Evolutionary conservation across 1,140 invertebrate genomes (phyloP), one percentile per base, ranked within the genome.

Genomic region (Lepidotrigona ventralis): DNA sequence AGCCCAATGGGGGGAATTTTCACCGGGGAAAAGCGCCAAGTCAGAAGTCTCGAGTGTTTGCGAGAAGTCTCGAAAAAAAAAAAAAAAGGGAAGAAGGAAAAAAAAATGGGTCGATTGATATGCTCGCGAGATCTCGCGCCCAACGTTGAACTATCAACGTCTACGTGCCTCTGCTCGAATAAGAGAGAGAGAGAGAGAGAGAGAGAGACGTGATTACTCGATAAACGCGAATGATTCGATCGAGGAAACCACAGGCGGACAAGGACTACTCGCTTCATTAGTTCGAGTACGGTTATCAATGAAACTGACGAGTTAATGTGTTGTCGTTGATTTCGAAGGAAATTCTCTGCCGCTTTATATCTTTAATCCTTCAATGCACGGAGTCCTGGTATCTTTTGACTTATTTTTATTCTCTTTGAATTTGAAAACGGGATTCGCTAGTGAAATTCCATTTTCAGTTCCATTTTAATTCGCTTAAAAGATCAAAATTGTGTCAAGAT

Each of bases 71-170:
- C 73, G 85, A 88, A 89, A 81, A 46, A 46, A 46, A 46, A 46
- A 46, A 46, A 46, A 46, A 8, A 8, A 9, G 8, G 8, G 8
- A 46, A 46, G 39, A 8, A 46, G 6, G 8, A 46, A 46, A 46
- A 8, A 8, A 79, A 81, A 81, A 85, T 86, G 74, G 89, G 91
- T 90, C 87, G 89, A 91, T 91, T 90, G 87, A 90, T n/a, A n/a
- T 88, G 86, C 90, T 89, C 85, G 86, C 88, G 88, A 72, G 54
- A 29, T 73, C 39, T 72, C 60, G 78, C 53, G 54, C 29, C 54
- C 21, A n/a, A 75, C 54, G 71, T 46, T 46, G 39, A 8, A 39
- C 60, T 60, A 60, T 53, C 54, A 15, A 64, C 76, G 71, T 46
- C 2, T 39, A 39, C 33, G 56, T 81, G 29, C 51, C 70, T 72